Evolutionary conservation across 2,797 vertebrate genomes (phyloP).

Genomic region (Sylvilagus floridanus): DNA sequence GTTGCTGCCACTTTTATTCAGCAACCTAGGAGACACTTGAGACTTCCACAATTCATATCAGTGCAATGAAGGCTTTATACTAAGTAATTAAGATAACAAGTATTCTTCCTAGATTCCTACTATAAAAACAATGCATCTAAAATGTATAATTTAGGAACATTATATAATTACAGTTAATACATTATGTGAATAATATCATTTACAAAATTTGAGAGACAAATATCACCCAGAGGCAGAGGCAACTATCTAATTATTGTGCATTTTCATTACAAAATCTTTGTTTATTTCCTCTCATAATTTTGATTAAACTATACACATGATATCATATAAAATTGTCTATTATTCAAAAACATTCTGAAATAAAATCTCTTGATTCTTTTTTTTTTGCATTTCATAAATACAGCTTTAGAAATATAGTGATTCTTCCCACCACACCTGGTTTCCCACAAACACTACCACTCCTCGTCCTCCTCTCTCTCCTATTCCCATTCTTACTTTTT

Average conservation of each 20-base stretch:
- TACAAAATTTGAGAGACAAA: neutral
- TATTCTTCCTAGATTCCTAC: neutral
- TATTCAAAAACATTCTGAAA: constrained; percentile 26
- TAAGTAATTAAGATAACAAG: neutral
- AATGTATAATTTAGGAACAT: neutral
- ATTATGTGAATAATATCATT: constrained; percentile 10
- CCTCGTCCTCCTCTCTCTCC: too few species aligned
- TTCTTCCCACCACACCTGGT: too few species aligned
- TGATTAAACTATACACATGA: constrained; percentile 6
- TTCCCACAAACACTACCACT: too few species aligned
- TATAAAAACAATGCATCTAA: neutral
- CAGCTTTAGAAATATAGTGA: too few species aligned
- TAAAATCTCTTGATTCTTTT: neutral
- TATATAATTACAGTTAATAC: neutral
- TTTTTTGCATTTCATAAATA: too few species aligned
- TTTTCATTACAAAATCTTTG: constrained; percentile 7
- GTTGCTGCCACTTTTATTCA: neutral
- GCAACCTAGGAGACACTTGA: neutral
- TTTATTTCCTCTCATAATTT: neutral
- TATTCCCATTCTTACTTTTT: too few species aligned
- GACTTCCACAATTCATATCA: neutral
- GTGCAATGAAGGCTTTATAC: neutral
- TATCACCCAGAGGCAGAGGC: neutral
- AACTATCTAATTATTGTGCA: neutral
- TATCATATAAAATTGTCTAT: neutral